Conservation (phyloP, 2,797 vertebrate species). For the Typhlichthys eigenmanni region DNA sequence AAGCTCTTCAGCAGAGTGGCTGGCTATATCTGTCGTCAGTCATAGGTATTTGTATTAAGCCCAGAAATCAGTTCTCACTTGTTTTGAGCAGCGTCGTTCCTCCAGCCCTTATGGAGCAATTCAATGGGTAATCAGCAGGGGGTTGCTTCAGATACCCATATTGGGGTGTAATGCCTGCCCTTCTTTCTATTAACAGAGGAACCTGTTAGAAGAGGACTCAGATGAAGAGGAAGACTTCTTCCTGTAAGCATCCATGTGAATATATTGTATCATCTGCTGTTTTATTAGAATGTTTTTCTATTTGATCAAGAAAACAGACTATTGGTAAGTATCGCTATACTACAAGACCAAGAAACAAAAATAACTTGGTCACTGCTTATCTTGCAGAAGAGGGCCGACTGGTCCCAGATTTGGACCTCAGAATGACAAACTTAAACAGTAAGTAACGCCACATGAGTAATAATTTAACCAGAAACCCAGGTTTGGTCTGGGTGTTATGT, state of each 20-base stretch:
- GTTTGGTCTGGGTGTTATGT: constrained; percentile 53
- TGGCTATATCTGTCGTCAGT: constrained; percentile 1
- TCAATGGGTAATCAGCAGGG: neutral
- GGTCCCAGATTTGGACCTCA: constrained; percentile 92
- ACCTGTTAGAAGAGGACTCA: constrained; percentile 95
- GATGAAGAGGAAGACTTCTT: constrained; percentile 99
- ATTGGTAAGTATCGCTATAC: neutral
- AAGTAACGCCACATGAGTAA: constrained; percentile 68
- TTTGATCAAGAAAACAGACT: neutral
- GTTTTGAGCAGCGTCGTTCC: neutral
- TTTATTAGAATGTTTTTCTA: neutral
- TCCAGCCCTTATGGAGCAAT: neutral
- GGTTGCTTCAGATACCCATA: neutral
- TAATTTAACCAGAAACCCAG: constrained; percentile 5
- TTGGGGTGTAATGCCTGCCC: constrained; percentile 27
- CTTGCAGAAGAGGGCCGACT: constrained; percentile 90
- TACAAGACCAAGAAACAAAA: neutral
- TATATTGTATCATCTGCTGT: neutral
- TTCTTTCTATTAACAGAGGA: constrained; percentile 82
- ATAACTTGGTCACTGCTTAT: constrained; percentile 5
- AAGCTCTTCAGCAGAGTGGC: neutral
- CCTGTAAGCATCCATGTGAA: constrained; percentile 81
- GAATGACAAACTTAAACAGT: constrained; percentile 98
- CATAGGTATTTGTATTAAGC: constrained; percentile 4
- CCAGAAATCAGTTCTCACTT: constrained; percentile 4